Conservation (phyloP, 1,140 invertebrate species). For the Coptotermes formosanus region DNA sequence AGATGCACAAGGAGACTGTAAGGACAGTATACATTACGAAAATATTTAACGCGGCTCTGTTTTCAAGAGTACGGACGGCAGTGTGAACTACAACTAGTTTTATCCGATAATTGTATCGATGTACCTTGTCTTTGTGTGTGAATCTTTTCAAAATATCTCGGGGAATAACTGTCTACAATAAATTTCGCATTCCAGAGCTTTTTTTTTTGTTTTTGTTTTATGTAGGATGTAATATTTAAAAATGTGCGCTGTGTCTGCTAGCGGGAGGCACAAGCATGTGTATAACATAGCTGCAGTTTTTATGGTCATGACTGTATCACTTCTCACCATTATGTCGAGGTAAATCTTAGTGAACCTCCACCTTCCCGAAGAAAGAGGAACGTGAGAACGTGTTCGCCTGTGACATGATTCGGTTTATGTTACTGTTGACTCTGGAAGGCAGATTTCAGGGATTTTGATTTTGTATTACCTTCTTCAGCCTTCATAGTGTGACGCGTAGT, state of each 20-base stretch:
- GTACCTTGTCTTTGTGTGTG: too few relatives aligned
- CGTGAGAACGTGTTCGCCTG: not conserved
- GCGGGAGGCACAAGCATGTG: too few relatives aligned
- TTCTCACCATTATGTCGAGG: not conserved
- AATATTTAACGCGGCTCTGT: too few relatives aligned
- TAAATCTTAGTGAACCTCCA: not conserved
- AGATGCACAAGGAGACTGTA: too few relatives aligned
- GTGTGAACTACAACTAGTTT: too few relatives aligned
- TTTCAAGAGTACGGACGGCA: too few relatives aligned
- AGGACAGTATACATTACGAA: too few relatives aligned
- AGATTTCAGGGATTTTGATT: constrained; percentile 8
- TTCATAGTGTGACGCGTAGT: not conserved
- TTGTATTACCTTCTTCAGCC: not conserved
- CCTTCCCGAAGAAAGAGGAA: not conserved
- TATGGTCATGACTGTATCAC: not conserved
- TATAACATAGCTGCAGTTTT: not conserved
- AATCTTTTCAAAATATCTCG: too few relatives aligned
- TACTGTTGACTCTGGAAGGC: not conserved
- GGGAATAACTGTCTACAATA: too few relatives aligned
- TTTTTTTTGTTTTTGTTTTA: not conserved
- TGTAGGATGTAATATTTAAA: not conserved
- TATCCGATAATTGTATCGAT: too few relatives aligned
- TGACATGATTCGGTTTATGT: constrained; percentile 1
- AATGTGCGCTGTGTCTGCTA: not conserved
- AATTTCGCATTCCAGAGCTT: too few relatives aligned